Percentiles rank a stretch among this genome's conserved stretches.
These are phyloP conservation scores for Ctenomys sociabilis DNA, from an alignment of 2,113 vertebrate genomes.

Conservation along the genomic window DNA sequence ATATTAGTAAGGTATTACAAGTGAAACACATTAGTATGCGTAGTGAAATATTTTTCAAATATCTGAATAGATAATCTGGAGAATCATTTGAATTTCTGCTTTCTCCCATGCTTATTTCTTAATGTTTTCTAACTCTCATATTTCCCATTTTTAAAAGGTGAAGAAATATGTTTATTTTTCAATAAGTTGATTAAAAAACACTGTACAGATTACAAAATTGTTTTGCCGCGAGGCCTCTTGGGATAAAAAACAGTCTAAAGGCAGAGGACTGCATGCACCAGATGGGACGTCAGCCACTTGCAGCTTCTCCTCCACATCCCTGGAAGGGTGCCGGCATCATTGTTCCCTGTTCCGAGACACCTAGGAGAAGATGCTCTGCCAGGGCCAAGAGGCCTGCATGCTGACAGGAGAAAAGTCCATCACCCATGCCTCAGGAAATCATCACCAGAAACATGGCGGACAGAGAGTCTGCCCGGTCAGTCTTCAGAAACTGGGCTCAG, in stretches of 20 bases:
- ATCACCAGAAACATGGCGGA: background rate
- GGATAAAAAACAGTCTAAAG: slow-evolving; percentile 53
- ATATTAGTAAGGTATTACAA: background rate
- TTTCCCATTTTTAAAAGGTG: slow-evolving; percentile 52
- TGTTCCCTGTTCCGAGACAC: background rate
- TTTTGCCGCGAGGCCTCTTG: slow-evolving; percentile 48
- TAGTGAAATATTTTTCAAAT: background rate
- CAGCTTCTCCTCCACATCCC: background rate
- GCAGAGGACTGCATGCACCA: slow-evolving; percentile 31
- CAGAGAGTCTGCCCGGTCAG: background rate
- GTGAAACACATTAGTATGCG: background rate
- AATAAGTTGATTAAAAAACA: slow-evolving; percentile 9
- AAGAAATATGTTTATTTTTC: slow-evolving; percentile 31
- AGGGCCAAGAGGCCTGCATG: background rate
- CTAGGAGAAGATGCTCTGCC: background rate
- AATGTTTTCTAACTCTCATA: slow-evolving; percentile 27
- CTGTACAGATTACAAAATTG: slow-evolving; percentile 1
- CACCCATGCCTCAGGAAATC: background rate
- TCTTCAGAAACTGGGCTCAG: background rate
- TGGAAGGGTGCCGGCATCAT: slow-evolving; percentile 41
- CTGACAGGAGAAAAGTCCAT: background rate
- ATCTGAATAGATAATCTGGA: background rate
- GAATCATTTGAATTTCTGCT: background rate
- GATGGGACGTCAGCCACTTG: slow-evolving; percentile 34
- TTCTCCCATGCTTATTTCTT: background rate